These are phyloP conservation scores for Folsomia manolachei DNA, from an alignment of 2,888 invertebrate species.

Conservation along the genomic window DNA sequence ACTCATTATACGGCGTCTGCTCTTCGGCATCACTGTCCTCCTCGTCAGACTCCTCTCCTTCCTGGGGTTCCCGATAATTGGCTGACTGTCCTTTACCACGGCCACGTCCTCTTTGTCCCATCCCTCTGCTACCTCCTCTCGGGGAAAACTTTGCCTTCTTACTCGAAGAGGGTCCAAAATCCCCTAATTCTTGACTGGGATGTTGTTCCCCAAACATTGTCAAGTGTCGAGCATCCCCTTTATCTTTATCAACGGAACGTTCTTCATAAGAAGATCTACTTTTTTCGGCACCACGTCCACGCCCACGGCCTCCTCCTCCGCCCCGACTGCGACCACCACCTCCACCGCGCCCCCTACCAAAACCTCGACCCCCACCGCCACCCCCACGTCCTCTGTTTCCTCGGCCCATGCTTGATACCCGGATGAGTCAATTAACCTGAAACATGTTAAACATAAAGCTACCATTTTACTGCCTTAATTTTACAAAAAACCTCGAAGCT, in stretches of 20 bases:
- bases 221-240: constrained; percentile 36
- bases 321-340: constrained; percentile 31
- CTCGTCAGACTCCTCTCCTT: background rate
- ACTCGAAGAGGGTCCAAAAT: constrained; percentile 30
- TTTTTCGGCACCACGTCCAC: constrained; percentile 21
- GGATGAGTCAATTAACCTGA: no score
- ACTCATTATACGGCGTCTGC: constrained; percentile 45
- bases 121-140: constrained; percentile 15
- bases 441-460: no score
- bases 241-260: constrained; percentile 18
- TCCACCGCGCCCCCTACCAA: constrained; percentile 45
- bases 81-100: background rate
- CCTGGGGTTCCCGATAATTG: background rate
- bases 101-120: constrained; percentile 16
- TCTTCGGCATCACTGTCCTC: constrained; percentile 33
- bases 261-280: no score
- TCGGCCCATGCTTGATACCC: no score
- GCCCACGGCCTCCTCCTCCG: constrained; percentile 52
- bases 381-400: constrained; percentile 19
- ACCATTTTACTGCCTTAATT: no score
- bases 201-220: constrained; percentile 49
- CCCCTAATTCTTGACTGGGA: constrained; percentile 43
- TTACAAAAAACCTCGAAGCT: no score
- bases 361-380: constrained; percentile 26
- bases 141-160: constrained; percentile 11